Conservation (phyloP, 2,888 invertebrate genomes). For the Leptopilina syphax region DNA sequence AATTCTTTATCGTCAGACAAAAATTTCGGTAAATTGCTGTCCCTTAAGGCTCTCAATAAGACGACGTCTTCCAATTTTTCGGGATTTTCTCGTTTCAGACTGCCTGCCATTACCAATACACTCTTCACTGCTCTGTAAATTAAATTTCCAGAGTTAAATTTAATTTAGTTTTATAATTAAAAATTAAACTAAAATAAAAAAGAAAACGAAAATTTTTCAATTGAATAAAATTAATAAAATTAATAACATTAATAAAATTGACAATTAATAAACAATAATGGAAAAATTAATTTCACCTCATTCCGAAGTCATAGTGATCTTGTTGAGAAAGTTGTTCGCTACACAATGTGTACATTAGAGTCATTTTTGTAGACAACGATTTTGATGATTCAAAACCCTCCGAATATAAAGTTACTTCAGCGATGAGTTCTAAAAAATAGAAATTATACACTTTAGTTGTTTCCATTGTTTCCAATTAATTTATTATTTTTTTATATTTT, state of each 20-base stretch:
- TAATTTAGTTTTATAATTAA: no score
- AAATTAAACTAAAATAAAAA: no score
- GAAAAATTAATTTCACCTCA: constrained; percentile 78
- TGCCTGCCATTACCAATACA: constrained; percentile 95
- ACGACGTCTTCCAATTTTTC: constrained; percentile 91
- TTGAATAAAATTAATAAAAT: constrained; percentile 3
- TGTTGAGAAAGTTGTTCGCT: constrained; percentile 95
- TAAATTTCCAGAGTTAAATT: not conserved
- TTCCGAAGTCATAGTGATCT: constrained; percentile 95
- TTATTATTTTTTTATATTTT: not conserved
- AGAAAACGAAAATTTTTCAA: not conserved
- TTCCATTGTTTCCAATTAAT: not conserved
- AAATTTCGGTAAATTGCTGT: constrained; percentile 95
- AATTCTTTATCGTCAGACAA: constrained; percentile 89
- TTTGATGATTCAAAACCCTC: constrained; percentile 95
- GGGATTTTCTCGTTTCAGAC: constrained; percentile 90
- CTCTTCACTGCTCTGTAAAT: constrained; percentile 89
- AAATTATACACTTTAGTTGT: not conserved
- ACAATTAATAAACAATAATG: no score
- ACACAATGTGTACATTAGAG: constrained; percentile 94
- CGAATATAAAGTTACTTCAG: constrained; percentile 95
- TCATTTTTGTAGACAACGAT: constrained; percentile 93
- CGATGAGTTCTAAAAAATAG: constrained; percentile 83
- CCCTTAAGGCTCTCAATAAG: constrained; percentile 89
- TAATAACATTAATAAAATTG: constrained; percentile 7